Conservation (phyloP, 2,888 invertebrate genomes). For the Drosophila neutralis region DNA sequence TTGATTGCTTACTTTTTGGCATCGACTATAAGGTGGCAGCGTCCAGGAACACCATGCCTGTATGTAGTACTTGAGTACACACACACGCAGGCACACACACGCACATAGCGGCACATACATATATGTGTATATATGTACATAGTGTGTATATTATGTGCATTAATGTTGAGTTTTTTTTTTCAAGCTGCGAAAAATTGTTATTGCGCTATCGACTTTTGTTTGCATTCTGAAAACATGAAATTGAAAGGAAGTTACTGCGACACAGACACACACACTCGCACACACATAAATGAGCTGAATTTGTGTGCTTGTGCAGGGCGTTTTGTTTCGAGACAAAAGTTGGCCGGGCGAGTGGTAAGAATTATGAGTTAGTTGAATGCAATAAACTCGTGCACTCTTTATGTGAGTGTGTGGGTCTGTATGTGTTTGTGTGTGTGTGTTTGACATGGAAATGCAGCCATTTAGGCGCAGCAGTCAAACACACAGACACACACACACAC, state of each 20-base stretch:
- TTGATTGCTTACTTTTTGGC: slow-evolving; percentile 29
- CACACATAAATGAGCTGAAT: slow-evolving; percentile 16
- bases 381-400: slow-evolving; percentile 53
- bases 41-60: slow-evolving; percentile 21
- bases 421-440: slow-evolving; percentile 24
- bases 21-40: slow-evolving; percentile 37
- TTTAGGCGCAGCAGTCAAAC: slow-evolving; percentile 52
- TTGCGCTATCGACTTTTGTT: slow-evolving; percentile 68
- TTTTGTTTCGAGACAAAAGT: slow-evolving; percentile 65
- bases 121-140: neutral
- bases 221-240: slow-evolving; percentile 66
- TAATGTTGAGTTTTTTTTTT: slow-evolving; percentile 36
- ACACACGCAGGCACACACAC: slow-evolving; percentile 4
- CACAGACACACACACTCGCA: slow-evolving; percentile 30
- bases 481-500: slow-evolving; percentile 15
- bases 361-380: slow-evolving; percentile 71
- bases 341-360: slow-evolving; percentile 51
- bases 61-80: slow-evolving; percentile 6
- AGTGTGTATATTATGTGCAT: slow-evolving; percentile 23
- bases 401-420: neutral
- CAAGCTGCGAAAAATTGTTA: slow-evolving; percentile 66
- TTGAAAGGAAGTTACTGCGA: slow-evolving; percentile 66
- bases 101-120: neutral
- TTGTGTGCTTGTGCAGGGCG: slow-evolving; percentile 36
- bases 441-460: slow-evolving; percentile 61